Percentiles rank a stretch among this genome's conserved stretches.
These are phyloP conservation scores for Aythya fuligula DNA, from an alignment of 2,797 vertebrate genomes.

Conservation along the genomic window DNA sequence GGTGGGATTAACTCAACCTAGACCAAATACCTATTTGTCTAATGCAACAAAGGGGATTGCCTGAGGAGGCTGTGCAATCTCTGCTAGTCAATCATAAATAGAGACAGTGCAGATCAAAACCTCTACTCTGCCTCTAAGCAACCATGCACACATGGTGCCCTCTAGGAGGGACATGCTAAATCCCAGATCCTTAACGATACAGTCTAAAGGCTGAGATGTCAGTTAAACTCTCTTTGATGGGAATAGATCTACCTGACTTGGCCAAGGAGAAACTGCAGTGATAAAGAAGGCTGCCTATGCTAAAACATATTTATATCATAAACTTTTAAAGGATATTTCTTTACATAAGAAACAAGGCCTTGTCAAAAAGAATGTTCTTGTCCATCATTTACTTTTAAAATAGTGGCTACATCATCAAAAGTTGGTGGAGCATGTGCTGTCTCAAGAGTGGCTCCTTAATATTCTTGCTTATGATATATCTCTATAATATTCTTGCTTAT, in stretches of 20 bases:
- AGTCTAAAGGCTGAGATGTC: slow-evolving; percentile 27
- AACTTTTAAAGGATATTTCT: background rate
- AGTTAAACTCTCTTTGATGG: background rate
- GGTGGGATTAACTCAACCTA: slow-evolving; percentile 51
- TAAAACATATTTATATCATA: background rate
- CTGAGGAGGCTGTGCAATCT: slow-evolving; percentile 11
- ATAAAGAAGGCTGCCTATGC: background rate
- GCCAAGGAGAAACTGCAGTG: background rate
- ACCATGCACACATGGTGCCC: background rate
- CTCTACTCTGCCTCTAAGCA: slow-evolving; percentile 27
- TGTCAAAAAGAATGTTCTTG: background rate
- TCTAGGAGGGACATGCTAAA: slow-evolving; percentile 44
- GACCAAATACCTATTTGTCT: slow-evolving; percentile 58
- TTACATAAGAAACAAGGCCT: background rate
- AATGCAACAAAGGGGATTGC: slow-evolving; percentile 35
- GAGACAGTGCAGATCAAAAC: slow-evolving; percentile 56
- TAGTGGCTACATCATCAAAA: background rate
- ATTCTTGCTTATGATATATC: background rate
- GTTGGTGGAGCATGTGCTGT: background rate
- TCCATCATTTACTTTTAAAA: background rate
- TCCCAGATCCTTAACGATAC: slow-evolving; percentile 26
- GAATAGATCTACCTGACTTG: background rate
- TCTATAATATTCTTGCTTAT: background rate
- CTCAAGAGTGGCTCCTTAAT: background rate
- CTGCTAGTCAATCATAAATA: slow-evolving; percentile 64